Conservation (phyloP, 2,888 invertebrate species). For the Drosophila paucipuncta region DNA sequence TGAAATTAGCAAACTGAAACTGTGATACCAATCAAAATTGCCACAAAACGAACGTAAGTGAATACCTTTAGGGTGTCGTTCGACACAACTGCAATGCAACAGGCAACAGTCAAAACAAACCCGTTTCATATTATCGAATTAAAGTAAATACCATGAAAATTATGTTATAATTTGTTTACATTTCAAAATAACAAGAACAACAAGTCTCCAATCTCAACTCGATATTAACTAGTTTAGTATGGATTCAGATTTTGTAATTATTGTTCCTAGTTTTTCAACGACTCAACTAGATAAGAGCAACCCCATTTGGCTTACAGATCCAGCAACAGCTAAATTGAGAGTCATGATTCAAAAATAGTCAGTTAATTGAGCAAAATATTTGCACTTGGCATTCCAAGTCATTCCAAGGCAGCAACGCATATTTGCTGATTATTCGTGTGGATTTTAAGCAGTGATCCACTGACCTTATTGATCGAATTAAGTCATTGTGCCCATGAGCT, state of each 20-base stretch:
- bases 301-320: background rate
- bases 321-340: slow-evolving; percentile 3
- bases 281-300: background rate
- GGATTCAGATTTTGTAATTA: background rate
- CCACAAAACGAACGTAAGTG: slow-evolving; percentile 14
- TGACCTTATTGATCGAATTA: background rate
- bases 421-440: background rate
- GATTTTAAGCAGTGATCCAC: slow-evolving; percentile 1
- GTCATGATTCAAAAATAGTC: slow-evolving; percentile 1
- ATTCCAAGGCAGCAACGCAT: background rate
- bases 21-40: slow-evolving; percentile 6
- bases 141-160: background rate
- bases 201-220: background rate
- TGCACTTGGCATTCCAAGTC: slow-evolving; percentile 21
- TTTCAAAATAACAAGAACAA: background rate
- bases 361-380: slow-evolving; percentile 2
- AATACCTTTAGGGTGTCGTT: slow-evolving; percentile 31
- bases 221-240: background rate
- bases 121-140: background rate
- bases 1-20: slow-evolving; percentile 23
- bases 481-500: slow-evolving; percentile 21
- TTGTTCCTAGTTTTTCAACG: background rate
- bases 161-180: background rate
- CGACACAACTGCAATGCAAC: background rate
- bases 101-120: background rate